Evolutionary conservation across 2,888 invertebrate species (phyloP), one percentile per base, ranked within the genome.

Genomic region (Agrochola circellaris): DNA sequence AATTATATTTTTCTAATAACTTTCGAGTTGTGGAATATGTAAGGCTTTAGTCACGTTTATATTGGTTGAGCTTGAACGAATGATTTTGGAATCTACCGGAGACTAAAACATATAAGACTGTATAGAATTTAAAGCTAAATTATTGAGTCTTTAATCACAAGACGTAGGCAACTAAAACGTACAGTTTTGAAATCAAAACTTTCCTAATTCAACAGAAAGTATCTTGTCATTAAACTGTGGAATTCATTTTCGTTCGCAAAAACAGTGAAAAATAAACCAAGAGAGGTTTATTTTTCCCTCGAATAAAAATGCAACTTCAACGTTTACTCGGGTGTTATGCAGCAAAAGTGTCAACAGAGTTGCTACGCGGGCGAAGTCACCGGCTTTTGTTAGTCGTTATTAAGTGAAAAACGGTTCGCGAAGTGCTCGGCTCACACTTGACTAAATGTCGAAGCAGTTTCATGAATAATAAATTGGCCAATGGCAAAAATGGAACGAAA

Each of bases 391-490:
- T 74, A 61, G 76, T 69, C 75, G 26, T 76, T 73, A 69, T 68
- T 66, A 78, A 86, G 65, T 77, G 54, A 73, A 67, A 65, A 75
- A 75, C 65, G 77, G 67, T 34, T 51, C n/a, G 56, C 17, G n/a
- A 68, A 81, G 73, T 70, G 64, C 54, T 77, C 61, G 48, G 23
- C 68, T 82, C 61, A 56, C 68, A 72, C 74, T 83, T 80, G 58
- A 72, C 77, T 82, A 75, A 84, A 83, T 56, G 75, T 51, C 73
- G 76, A 84, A 85, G 67, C 73, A 26, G 71, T 86, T 82, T 79
- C 76, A 86, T 84, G 84, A 87, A 87, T 87, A 86, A 80, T 86
- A 87, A 87, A 87, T 86, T 84, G 74, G 58, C 61, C 61, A 58
- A 79, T 75, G 68, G 64, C 64, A 79, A 74, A 83, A 84, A 80